These are phyloP conservation scores for Numida meleagris DNA, from an alignment of 2,113 vertebrate species.

Conservation along the genomic window DNA sequence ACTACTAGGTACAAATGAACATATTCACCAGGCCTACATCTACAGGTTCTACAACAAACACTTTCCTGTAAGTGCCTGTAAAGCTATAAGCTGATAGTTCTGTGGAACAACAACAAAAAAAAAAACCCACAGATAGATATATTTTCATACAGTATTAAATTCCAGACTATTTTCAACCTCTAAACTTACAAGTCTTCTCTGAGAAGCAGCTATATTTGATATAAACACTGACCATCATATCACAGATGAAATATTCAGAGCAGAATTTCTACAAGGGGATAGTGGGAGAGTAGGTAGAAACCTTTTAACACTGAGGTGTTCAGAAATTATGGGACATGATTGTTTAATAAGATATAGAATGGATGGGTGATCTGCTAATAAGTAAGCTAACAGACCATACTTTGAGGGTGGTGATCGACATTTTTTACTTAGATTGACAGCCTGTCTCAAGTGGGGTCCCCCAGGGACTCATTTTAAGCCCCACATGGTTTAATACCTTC, in stretches of 20 bases:
- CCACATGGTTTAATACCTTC: neutral
- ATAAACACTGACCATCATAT: neutral
- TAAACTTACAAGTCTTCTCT: neutral
- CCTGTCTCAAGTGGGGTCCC: neutral
- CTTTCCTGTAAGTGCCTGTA: neutral
- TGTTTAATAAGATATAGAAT: neutral
- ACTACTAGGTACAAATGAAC: neutral
- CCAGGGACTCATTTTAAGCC: neutral
- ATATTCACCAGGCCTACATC: neutral
- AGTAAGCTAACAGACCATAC: neutral
- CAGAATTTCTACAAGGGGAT: neutral
- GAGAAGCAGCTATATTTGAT: neutral
- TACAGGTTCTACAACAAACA: neutral
- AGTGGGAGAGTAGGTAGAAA: neutral
- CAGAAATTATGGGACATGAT: neutral
- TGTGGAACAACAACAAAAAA: neutral
- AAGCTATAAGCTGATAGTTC: neutral
- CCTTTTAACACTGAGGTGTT: neutral
- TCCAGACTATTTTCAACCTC: neutral
- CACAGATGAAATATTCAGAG: neutral
- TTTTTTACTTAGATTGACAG: neutral
- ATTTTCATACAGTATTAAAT: neutral
- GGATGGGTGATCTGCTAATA: neutral
- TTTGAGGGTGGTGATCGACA: neutral
- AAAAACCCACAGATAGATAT: rapidly evolving